Conservation (phyloP, 2,797 vertebrate species). For the Trichosurus vulpecula region DNA sequence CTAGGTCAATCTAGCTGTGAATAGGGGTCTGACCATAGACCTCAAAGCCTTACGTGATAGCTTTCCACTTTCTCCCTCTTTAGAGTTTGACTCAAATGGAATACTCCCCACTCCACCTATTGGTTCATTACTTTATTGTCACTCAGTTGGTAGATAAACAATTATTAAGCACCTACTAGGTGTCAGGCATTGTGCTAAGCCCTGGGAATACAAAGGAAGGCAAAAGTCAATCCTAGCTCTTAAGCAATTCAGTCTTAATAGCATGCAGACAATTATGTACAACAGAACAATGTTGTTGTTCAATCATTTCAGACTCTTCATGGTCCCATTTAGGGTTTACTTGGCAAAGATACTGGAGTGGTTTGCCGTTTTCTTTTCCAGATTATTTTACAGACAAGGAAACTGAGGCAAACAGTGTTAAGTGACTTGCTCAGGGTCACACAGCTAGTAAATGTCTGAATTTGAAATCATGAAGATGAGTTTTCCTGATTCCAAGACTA, state of each 20-base stretch:
- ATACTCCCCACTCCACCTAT: neutral
- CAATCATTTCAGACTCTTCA: neutral
- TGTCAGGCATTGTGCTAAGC: neutral
- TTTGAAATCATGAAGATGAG: neutral
- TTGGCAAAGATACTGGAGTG: too few species aligned
- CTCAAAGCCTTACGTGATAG: neutral
- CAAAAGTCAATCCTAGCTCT: neutral
- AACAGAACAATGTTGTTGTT: neutral
- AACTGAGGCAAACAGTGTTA: too few species aligned
- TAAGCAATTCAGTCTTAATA: neutral
- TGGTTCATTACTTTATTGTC: neutral
- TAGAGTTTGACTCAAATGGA: neutral
- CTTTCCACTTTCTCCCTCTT: neutral
- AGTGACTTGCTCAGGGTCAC: too few species aligned
- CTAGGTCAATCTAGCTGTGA: neutral
- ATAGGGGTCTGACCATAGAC: neutral
- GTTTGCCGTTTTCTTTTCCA: too few species aligned
- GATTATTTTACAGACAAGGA: too few species aligned
- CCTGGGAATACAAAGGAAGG: neutral
- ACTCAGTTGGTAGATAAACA: neutral
- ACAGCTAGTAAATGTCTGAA: neutral
- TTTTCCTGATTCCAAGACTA: neutral
- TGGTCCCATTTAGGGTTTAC: too few species aligned
- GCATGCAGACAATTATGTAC: neutral
- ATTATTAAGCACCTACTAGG: neutral